Evolutionary conservation across 2,113 vertebrate genomes (phyloP).

Genomic region (Callorhinus ursinus): DNA sequence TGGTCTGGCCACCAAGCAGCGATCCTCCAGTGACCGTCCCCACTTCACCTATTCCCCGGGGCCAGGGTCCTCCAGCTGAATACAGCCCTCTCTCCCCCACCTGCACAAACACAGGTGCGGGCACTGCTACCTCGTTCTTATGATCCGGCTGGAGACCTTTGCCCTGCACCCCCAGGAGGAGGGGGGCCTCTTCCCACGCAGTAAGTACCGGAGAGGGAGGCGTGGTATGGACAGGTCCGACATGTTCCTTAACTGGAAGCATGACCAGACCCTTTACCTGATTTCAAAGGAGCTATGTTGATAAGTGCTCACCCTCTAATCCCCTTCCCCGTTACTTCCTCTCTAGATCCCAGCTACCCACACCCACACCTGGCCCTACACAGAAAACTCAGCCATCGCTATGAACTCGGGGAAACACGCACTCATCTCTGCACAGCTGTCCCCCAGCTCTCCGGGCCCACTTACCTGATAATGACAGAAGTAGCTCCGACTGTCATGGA

Average conservation of each 20-base stretch:
- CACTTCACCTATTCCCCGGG: too few species aligned
- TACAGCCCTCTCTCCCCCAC: too few species aligned
- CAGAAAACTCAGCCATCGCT: background rate
- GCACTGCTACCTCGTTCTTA: background rate
- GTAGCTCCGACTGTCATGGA: background rate
- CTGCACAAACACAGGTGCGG: background rate
- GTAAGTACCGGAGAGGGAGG: background rate
- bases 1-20: background rate
- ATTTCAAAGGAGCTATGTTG: background rate
- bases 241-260: background rate
- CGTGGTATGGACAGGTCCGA: fast-evolving
- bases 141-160: too few species aligned
- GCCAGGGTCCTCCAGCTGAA: background rate
- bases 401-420: background rate
- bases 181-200: too few species aligned
- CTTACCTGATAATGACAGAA: background rate
- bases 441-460: background rate
- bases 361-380: background rate
- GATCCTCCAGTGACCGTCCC: background rate
- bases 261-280: background rate
- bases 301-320: too few species aligned
- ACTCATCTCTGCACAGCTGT: background rate
- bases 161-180: background rate
- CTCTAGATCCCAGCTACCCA: background rate
- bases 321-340: background rate